These are phyloP conservation scores for Nerophis ophidion DNA, from an alignment of 2,113 vertebrate species.

Conservation along the genomic window DNA sequence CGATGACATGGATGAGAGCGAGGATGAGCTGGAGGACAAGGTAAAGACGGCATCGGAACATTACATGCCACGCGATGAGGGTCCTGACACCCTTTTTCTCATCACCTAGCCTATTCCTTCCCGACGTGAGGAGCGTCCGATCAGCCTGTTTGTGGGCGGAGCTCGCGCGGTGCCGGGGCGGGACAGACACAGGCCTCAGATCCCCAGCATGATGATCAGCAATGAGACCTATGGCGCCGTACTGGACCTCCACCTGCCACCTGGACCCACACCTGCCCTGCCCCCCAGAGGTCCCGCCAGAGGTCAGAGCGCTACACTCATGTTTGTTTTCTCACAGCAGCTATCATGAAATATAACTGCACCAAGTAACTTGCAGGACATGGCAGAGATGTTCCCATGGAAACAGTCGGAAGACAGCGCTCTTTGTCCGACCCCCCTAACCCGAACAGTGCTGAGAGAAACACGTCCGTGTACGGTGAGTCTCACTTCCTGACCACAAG, in stretches of 20 bases:
- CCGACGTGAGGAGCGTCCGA: constrained; percentile 87
- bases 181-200: constrained; percentile 80
- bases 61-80: not conserved
- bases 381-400: constrained; percentile 61
- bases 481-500: not conserved
- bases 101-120: constrained; percentile 81
- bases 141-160: constrained; percentile 86
- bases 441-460: constrained; percentile 71
- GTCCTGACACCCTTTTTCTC: no score
- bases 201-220: constrained; percentile 78
- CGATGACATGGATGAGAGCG: constrained; percentile 92
- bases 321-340: not conserved
- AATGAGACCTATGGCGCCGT: constrained; percentile 93
- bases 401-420: constrained; percentile 81
- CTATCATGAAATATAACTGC: not conserved
- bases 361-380: not conserved
- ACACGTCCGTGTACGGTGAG: constrained; percentile 62
- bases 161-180: constrained; percentile 69
- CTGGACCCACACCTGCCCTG: constrained; percentile 71
- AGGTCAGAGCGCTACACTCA: constrained; percentile 65
- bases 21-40: constrained; percentile 94
- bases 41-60: not conserved
- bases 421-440: constrained; percentile 90
- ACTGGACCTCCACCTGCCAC: constrained; percentile 74
- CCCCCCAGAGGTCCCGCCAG: constrained; percentile 79